Conservation (phyloP, 53 echinoderm and acorn worm species). For the Paelopatides confundens region DNA sequence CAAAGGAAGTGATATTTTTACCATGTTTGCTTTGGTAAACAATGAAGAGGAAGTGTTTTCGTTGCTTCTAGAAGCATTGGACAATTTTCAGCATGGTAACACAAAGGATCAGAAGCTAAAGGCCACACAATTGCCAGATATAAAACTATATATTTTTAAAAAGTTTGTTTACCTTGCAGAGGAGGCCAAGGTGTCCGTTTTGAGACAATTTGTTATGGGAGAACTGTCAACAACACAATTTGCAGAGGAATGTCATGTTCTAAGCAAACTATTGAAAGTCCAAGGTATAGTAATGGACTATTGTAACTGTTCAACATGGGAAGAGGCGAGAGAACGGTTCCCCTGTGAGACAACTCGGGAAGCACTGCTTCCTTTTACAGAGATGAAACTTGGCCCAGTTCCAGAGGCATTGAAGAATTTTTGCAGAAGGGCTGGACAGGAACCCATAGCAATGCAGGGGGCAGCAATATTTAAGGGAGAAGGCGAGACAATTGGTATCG, state of each 20-base stretch:
- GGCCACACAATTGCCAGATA: neutral
- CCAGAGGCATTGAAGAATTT: neutral
- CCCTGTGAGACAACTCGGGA: neutral
- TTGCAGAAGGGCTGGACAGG: conserved; percentile 4
- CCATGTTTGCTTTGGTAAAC: neutral
- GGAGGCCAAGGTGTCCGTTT: neutral
- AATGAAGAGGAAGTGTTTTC: neutral
- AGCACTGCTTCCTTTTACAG: neutral
- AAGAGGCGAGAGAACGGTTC: neutral
- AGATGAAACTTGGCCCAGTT: neutral
- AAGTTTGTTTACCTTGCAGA: neutral
- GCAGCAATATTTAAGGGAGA: neutral
- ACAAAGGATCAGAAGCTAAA: conserved; percentile 8
- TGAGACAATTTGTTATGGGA: neutral
- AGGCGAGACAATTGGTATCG: neutral
- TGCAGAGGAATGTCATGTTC: neutral
- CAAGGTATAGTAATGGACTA: neutral
- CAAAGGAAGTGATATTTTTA: neutral
- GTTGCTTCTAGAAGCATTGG: neutral
- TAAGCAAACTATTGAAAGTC: neutral
- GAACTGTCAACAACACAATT: neutral
- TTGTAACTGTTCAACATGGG: neutral
- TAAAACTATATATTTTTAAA: neutral
- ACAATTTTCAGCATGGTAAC: neutral
- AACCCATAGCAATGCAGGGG: neutral